Evolutionary conservation across 2,888 invertebrate species (phyloP).

Genomic region (Lepidonotus clava): DNA sequence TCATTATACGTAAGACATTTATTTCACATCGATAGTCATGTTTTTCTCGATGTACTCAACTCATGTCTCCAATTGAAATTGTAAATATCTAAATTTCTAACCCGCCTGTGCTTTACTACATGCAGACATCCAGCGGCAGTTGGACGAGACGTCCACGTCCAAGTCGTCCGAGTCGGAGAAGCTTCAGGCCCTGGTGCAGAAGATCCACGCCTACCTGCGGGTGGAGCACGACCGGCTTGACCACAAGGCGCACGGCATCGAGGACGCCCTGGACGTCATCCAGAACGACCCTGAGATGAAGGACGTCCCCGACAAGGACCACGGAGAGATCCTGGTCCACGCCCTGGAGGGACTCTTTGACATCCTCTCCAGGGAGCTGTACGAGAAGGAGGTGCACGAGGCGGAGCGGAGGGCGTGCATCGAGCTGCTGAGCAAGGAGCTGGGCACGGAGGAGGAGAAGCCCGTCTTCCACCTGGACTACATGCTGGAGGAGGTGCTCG

Average conservation of each 20-base stretch:
- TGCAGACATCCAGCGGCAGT: slow-evolving; percentile 25
- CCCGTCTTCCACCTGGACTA: slow-evolving; percentile 27
- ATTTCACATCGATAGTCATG: too few relatives aligned
- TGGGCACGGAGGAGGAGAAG: slow-evolving; percentile 22
- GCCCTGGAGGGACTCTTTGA: not conserved
- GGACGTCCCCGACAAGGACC: not conserved
- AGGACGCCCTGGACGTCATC: not conserved
- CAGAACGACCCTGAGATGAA: not conserved
- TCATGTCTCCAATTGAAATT: too few relatives aligned
- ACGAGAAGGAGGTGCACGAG: slow-evolving; percentile 16
- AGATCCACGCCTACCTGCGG: slow-evolving; percentile 4
- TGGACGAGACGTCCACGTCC: not conserved
- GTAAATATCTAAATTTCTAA: too few relatives aligned
- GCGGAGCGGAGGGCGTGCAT: slow-evolving; percentile 6
- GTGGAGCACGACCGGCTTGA: slow-evolving; percentile 10
- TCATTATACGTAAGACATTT: too few relatives aligned
- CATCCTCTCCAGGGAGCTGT: slow-evolving; percentile 24
- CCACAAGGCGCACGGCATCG: not conserved
- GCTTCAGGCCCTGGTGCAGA: not conserved
- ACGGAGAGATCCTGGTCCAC: not conserved
- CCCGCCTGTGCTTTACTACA: too few relatives aligned
- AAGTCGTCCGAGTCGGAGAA: not conserved
- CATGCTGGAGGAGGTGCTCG: slow-evolving; percentile 19
- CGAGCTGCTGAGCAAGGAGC: slow-evolving; percentile 9
- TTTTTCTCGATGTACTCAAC: too few relatives aligned